These are phyloP conservation scores for Scarus forsteni DNA, from an alignment of 2,797 vertebrate species.

Conservation along the genomic window DNA sequence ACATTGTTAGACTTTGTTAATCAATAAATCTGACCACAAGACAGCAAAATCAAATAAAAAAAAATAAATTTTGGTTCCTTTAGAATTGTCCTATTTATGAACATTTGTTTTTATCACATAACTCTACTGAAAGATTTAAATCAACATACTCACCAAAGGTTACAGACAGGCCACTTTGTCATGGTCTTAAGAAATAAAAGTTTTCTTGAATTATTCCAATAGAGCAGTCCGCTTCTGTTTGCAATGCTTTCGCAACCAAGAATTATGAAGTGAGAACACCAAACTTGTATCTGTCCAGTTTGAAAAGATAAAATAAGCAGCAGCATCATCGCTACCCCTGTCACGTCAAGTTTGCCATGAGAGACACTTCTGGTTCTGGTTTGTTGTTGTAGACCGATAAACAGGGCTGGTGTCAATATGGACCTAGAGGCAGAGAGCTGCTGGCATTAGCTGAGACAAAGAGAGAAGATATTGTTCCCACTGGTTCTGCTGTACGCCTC, in stretches of 20 bases:
- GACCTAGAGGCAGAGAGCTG: constrained; percentile 27
- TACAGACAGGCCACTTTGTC: constrained; percentile 18
- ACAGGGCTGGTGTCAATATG: constrained; percentile 29
- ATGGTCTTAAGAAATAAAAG: constrained; percentile 27
- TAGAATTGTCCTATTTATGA: not conserved
- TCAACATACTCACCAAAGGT: constrained; percentile 53
- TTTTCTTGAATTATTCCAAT: constrained; percentile 18
- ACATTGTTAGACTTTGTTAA: constrained; percentile 11
- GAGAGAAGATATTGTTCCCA: constrained; percentile 62
- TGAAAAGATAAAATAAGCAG: constrained; percentile 26
- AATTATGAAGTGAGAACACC: constrained; percentile 24
- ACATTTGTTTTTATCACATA: not conserved
- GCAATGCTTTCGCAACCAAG: constrained; percentile 26
- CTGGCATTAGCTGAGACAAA: constrained; percentile 37
- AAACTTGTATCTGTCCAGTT: constrained; percentile 32
- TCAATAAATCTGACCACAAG: not conserved
- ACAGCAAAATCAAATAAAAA: not conserved
- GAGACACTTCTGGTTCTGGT: constrained; percentile 28
- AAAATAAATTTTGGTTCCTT: not conserved
- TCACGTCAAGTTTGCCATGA: constrained; percentile 57
- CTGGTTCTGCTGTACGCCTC: constrained; percentile 23
- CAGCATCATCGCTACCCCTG: constrained; percentile 15
- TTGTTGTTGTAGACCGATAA: constrained; percentile 40
- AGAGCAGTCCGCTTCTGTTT: constrained; percentile 42
- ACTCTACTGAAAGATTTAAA: not conserved